These are phyloP conservation scores for Heptranchias perlo DNA, from an alignment of 2,113 vertebrate genomes.

Conservation along the genomic window DNA sequence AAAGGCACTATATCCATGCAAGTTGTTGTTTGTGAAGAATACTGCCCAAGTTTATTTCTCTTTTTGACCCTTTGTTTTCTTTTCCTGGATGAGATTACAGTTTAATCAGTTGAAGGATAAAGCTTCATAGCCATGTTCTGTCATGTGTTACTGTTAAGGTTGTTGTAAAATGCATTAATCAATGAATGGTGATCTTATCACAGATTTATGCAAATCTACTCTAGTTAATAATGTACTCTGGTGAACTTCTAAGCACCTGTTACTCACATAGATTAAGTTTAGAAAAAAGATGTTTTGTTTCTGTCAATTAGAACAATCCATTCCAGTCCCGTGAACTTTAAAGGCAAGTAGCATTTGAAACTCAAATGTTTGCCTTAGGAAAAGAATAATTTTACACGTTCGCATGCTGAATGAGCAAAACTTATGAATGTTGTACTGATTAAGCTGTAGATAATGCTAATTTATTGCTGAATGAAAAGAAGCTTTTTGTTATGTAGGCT, in stretches of 20 bases:
- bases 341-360: background rate
- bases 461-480: background rate
- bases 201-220: background rate
- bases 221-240: background rate
- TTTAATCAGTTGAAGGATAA: background rate
- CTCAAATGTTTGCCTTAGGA: background rate
- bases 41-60: background rate
- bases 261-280: background rate
- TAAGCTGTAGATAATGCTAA: background rate
- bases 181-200: background rate
- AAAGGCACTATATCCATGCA: background rate
- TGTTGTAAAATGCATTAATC: background rate
- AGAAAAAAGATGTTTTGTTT: constrained; percentile 1
- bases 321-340: constrained; percentile 12
- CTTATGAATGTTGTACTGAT: background rate
- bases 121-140: background rate
- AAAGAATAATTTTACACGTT: background rate
- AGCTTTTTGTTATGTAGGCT: background rate
- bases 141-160: background rate
- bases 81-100: background rate
- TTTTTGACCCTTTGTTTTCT: background rate
- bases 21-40: background rate
- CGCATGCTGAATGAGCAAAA: background rate
- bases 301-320: background rate
- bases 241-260: background rate